Base-by-base conservation (phyloP, 2,113 vertebrate genomes). In the Zeus faber region DNA sequence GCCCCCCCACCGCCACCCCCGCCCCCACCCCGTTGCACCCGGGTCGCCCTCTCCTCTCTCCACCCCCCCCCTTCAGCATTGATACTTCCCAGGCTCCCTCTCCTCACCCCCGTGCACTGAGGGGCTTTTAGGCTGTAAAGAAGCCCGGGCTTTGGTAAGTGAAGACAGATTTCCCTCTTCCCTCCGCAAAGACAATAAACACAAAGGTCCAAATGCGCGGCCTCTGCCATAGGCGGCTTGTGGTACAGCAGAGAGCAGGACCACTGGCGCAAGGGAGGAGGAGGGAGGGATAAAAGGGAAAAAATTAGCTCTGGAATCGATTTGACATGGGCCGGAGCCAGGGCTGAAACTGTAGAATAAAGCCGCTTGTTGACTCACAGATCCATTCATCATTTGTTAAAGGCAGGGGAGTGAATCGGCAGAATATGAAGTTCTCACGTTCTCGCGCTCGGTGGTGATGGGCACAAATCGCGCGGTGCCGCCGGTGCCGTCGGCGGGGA, bases 251-350 rank as follows among this genome's bases (percentile, higher is more conserved):
- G 55, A 65, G 69, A 68, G 54, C 64, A 60, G 56, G 72, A 64
- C 65, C 60, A 45, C 45, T 65, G 66, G 71, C 62, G 68, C 62
- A 60, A 41, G 13, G 58, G 50, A 64, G 41, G 49, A 31, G 18
- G 25, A 7, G 5, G 33, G 46, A 59, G 49, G 26, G 11, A 4
- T 17, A 18, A 4, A 44, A 44, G 53, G 45, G 51, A 44, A 65
- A 77, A 75, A 73, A 69, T 77, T 58, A 80, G 68, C 77, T 77
- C 81, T 86, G 80, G 65, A 77, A 82, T 82, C 74, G 70, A 87
- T 85, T 82, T 77, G 73, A 73, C 63, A 52, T 46, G 54, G 62
- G 74, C 61, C 79, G 69, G 61, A 74, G 76, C 58, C 56, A 61
- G 62, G 62, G 68, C 68, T 55, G 48, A 62, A 73, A 72, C 61